Base-by-base conservation (phyloP, 2,888 invertebrate species). In the Drosophila crucigera region DNA sequence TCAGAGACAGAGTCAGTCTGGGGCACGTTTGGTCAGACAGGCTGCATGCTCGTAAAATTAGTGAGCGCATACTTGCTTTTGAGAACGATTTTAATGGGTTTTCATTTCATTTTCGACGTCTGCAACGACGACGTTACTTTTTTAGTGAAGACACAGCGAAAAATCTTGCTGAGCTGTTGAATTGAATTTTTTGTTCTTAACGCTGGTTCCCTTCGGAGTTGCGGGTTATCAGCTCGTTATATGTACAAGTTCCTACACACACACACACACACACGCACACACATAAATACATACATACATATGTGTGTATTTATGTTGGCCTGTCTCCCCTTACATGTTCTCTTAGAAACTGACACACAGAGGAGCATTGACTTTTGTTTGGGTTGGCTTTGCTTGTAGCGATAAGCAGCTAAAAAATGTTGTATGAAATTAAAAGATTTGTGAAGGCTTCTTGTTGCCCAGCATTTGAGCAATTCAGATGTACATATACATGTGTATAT, bases 51-150 rank as follows among this genome's bases (percentile, higher is more conserved):
- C 80, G 78, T 85, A 80, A 85, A 89, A 86, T 89, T 77, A 60
- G 76, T 73, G 33, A 63, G 39, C 73, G 28, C 58, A 62, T 47
- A 25, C 47, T 63, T 63, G 73, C 62, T 63, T 68, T 78, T 70
- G 64, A 70, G 84, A 82, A 82, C 71, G 58, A 77, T 89, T 83
- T 85, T 86, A 89, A 85, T 85, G 89, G 74, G 78, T 82, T 85
- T 85, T 80, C 89, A 78, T 80, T 81, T 76, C 76, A 84, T 78
- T 89, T 89, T 78, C 68, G 70, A 80, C 74, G 67, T 71, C 53
- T 28, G 11, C 60, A 65, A 54, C 73, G 50, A 49, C 63, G 52
- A 28, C 65, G 43, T 54, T 25, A 14, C 31, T 55, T 59, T 54
- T 41, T 58, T 53, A 50, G 31, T 52, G 65, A 72, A 80, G 58